Conservation (phyloP, 35 echinoderm and acorn worm species). For the Lytechinus pictus region DNA sequence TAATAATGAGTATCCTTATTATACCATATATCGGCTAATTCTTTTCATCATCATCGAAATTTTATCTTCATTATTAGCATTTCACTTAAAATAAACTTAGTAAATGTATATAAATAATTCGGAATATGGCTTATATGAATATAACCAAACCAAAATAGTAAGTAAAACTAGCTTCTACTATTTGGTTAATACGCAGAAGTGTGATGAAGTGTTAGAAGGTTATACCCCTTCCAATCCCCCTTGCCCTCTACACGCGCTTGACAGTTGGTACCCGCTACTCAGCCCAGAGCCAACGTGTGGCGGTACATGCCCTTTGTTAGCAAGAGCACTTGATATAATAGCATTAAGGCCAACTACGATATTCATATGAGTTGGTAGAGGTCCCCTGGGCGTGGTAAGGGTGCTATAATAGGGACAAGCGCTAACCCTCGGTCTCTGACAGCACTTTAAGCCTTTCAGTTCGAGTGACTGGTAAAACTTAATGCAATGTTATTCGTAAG, state of each 20-base stretch:
- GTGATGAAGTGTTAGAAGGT: conserved; percentile 7
- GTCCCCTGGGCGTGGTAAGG: conserved; percentile 26
- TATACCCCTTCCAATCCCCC: neutral
- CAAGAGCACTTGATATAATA: neutral
- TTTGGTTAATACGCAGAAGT: too few relatives aligned
- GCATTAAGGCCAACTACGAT: conserved; percentile 16
- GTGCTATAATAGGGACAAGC: conserved; percentile 40
- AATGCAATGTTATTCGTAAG: neutral
- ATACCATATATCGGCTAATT: too few relatives aligned
- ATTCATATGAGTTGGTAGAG: conserved; percentile 28
- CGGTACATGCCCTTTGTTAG: conserved; percentile 26
- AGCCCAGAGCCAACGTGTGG: neutral
- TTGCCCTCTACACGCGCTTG: conserved; percentile 27
- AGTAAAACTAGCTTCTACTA: neutral
- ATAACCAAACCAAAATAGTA: neutral
- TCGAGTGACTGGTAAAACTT: neutral
- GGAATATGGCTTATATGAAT: neutral
- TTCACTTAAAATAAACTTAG: too few relatives aligned
- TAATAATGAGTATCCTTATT: too few relatives aligned
- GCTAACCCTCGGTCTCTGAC: neutral
- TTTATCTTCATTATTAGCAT: too few relatives aligned
- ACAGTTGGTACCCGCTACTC: conserved; percentile 36
- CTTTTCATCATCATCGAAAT: too few relatives aligned
- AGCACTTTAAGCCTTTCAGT: neutral
- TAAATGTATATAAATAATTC: neutral